Evolutionary conservation across 2,888 invertebrate species (phyloP).

Genomic region (Mesoligia furuncula): DNA sequence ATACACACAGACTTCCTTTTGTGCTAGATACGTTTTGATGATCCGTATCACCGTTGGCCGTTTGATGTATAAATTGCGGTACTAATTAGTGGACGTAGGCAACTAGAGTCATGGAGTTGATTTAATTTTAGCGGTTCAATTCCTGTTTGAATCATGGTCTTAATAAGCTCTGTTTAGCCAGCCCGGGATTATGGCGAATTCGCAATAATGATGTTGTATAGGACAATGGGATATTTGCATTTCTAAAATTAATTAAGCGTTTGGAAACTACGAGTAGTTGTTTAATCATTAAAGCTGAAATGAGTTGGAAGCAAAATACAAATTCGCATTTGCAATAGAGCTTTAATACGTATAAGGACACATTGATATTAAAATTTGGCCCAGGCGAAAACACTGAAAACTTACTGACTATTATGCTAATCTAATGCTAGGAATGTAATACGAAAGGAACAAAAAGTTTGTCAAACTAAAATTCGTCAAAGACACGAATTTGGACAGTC

Average conservation of each 20-base stretch:
- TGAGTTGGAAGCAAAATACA: not conserved
- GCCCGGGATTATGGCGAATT: slow-evolving; percentile 35
- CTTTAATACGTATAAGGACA: not conserved
- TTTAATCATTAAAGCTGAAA: slow-evolving; percentile 1
- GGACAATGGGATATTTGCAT: slow-evolving; percentile 38
- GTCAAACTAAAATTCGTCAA: slow-evolving; percentile 38
- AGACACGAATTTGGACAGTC: slow-evolving; percentile 48
- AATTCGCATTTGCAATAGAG: not conserved
- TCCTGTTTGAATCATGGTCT: slow-evolving; percentile 62
- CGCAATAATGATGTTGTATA: slow-evolving; percentile 33
- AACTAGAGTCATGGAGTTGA: slow-evolving; percentile 59
- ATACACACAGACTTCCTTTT: slow-evolving; percentile 63
- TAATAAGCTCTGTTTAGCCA: slow-evolving; percentile 49
- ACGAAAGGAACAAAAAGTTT: slow-evolving; percentile 17
- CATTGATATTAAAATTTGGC: not conserved
- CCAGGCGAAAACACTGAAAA: not conserved
- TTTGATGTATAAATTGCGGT: slow-evolving; percentile 69
- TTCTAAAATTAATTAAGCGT: slow-evolving; percentile 27
- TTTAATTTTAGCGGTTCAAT: slow-evolving; percentile 65
- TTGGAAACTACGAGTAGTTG: not conserved
- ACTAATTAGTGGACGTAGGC: slow-evolving; percentile 66
- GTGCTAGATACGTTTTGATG: slow-evolving; percentile 65
- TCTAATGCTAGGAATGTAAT: not conserved
- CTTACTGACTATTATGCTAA: not conserved
- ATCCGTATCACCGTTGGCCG: slow-evolving; percentile 67